phyloP scores from a whole-genome alignment of 2,888 invertebrate genomes.

The Hymenopus coronatus region DNA sequence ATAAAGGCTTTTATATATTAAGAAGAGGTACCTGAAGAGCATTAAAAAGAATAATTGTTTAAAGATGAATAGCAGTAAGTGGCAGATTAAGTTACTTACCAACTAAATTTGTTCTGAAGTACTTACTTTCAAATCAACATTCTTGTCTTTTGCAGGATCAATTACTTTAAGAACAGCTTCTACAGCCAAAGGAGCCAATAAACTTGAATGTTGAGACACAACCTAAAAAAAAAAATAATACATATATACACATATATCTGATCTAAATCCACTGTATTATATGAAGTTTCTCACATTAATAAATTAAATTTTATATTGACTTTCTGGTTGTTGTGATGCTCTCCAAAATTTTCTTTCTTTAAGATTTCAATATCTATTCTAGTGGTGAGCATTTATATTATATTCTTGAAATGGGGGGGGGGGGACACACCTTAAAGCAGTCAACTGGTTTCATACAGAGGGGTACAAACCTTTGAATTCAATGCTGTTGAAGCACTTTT shows the following conservation, averaged over 20 bases:
- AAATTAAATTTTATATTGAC: background rate
- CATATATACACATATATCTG: background rate
- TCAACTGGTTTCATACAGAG: no score
- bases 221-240: slow-evolving; percentile 55
- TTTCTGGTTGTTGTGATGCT: no score
- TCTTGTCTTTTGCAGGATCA: slow-evolving; percentile 66
- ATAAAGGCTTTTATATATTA: no score
- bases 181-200: slow-evolving; percentile 94
- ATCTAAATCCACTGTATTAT: background rate
- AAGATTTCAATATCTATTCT: no score
- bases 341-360: no score
- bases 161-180: slow-evolving; percentile 90
- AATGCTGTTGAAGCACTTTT: slow-evolving; percentile 97
- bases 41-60: no score
- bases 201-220: slow-evolving; percentile 95
- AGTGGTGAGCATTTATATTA: no score
- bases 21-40: no score
- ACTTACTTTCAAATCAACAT: slow-evolving; percentile 76
- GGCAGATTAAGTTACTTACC: no score
- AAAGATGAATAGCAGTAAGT: no score
- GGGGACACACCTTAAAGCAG: no score
- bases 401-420: no score
- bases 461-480: slow-evolving; percentile 76
- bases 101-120: background rate
- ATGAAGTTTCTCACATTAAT: background rate